Conservation (phyloP, 2,888 invertebrate genomes). For the Dione juno region DNA sequence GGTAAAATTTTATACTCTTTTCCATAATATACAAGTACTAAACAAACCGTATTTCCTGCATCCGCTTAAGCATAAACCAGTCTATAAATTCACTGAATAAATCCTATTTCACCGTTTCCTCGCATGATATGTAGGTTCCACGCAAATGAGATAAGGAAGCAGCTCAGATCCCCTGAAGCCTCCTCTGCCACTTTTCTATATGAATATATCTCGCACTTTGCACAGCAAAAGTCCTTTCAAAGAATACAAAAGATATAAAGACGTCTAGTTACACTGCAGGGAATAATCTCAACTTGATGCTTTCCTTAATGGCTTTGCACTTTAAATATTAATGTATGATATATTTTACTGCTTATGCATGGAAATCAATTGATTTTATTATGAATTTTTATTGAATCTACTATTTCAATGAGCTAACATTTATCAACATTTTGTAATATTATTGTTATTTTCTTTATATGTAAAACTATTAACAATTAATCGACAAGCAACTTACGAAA, state of each 20-base stretch:
- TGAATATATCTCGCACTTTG: slow-evolving; percentile 31
- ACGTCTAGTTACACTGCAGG: slow-evolving; percentile 51
- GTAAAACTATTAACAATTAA: too few species aligned
- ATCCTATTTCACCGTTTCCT: slow-evolving; percentile 34
- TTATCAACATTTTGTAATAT: too few species aligned
- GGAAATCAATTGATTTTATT: slow-evolving; percentile 63
- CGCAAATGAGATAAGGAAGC: slow-evolving; percentile 44
- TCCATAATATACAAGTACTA: slow-evolving; percentile 4
- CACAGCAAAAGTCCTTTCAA: slow-evolving; percentile 31
- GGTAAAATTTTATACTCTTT: background rate
- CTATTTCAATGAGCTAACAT: too few species aligned
- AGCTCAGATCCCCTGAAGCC: slow-evolving; percentile 34
- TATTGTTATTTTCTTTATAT: too few species aligned
- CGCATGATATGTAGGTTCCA: slow-evolving; percentile 35
- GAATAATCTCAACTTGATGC: slow-evolving; percentile 58
- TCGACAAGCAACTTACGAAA: too few species aligned
- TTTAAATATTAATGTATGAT: slow-evolving; percentile 68
- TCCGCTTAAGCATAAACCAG: slow-evolving; percentile 33
- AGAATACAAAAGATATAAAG: slow-evolving; percentile 48
- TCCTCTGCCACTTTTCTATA: slow-evolving; percentile 34
- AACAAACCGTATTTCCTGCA: slow-evolving; percentile 26
- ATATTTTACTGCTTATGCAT: slow-evolving; percentile 55
- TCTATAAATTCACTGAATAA: slow-evolving; percentile 27
- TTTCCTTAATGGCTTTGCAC: slow-evolving; percentile 60
- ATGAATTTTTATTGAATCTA: too few species aligned